Percentiles rank a stretch among this genome's conserved stretches.
phyloP scores from a whole-genome alignment of 2,888 invertebrate species.

The Euclidia mi region DNA sequence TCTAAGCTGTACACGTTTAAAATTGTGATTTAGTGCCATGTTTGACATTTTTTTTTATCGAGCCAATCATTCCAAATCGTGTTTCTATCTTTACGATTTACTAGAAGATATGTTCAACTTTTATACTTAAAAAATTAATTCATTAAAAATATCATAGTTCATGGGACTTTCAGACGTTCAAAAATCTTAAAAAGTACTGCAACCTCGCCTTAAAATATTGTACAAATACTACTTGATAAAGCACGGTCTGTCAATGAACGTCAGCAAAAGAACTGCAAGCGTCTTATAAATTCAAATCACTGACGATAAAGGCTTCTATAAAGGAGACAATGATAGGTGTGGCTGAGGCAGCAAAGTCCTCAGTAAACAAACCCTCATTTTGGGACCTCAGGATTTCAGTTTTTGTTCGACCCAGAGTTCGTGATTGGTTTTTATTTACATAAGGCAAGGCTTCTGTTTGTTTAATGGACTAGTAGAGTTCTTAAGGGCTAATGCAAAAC shows the following conservation, averaged over 20 bases:
- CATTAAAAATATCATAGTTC: too few relatives aligned
- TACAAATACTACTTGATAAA: constrained; percentile 6
- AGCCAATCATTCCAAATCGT: too few relatives aligned
- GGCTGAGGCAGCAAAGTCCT: constrained; percentile 50
- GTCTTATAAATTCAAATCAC: constrained; percentile 32
- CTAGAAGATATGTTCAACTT: too few relatives aligned
- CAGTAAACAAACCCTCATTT: constrained; percentile 57
- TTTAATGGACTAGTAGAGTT: neutral
- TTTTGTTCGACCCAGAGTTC: constrained; percentile 35
- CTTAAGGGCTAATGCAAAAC: neutral
- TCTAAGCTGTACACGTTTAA: too few relatives aligned
- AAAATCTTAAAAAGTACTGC: too few relatives aligned
- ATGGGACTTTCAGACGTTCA: too few relatives aligned
- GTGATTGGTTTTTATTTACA: constrained; percentile 50
- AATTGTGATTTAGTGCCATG: too few relatives aligned
- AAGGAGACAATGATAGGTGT: constrained; percentile 40
- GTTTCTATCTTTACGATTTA: too few relatives aligned
- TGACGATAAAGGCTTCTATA: constrained; percentile 45
- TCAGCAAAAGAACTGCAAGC: constrained; percentile 22
- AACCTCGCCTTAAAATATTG: neutral
- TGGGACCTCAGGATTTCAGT: constrained; percentile 29
- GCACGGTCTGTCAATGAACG: constrained; percentile 4
- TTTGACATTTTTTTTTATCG: too few relatives aligned
- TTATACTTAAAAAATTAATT: too few relatives aligned
- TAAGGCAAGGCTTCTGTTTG: constrained; percentile 22